phyloP scores from a whole-genome alignment of 2,113 vertebrate genomes.

The Sceloporus undulatus region DNA sequence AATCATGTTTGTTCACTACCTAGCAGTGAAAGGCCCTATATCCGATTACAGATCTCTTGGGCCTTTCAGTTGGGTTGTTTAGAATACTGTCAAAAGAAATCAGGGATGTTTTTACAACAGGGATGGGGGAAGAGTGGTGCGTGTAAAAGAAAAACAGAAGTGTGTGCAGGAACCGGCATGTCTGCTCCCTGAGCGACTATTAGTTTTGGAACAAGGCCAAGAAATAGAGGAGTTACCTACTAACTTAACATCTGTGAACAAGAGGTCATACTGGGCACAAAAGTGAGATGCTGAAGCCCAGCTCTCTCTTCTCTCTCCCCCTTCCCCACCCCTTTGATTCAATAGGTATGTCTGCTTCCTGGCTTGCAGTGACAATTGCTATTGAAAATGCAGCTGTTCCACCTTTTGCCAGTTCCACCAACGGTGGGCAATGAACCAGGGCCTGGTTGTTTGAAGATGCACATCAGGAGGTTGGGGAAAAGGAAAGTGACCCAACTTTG shows the following conservation, averaged over 20 bases:
- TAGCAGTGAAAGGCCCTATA: slow-evolving; percentile 39
- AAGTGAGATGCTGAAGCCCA: slow-evolving; percentile 12
- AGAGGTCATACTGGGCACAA: slow-evolving; percentile 38
- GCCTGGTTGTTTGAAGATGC: not conserved
- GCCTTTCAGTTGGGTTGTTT: slow-evolving; percentile 23
- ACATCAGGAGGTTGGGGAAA: not conserved
- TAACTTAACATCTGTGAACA: slow-evolving; percentile 42
- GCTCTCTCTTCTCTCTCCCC: too few relatives aligned
- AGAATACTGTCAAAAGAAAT: slow-evolving; percentile 44
- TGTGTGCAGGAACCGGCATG: slow-evolving; percentile 28
- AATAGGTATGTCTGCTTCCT: not conserved
- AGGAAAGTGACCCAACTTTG: not conserved
- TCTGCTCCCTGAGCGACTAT: slow-evolving; percentile 22
- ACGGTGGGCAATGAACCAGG: not conserved
- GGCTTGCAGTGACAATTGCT: not conserved
- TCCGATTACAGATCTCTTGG: slow-evolving; percentile 34
- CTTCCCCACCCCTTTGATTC: not conserved
- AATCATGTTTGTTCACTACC: slow-evolving; percentile 31
- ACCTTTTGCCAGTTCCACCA: not conserved
- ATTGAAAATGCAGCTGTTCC: not conserved
- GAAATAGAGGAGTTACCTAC: slow-evolving; percentile 34
- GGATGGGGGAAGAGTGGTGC: not conserved
- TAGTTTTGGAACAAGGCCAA: slow-evolving; percentile 35
- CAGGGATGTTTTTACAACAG: slow-evolving; percentile 46
- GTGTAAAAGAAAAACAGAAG: slow-evolving; percentile 38